Evolutionary conservation across 2,113 vertebrate genomes (phyloP).

Genomic region (Gallinago undulata): DNA sequence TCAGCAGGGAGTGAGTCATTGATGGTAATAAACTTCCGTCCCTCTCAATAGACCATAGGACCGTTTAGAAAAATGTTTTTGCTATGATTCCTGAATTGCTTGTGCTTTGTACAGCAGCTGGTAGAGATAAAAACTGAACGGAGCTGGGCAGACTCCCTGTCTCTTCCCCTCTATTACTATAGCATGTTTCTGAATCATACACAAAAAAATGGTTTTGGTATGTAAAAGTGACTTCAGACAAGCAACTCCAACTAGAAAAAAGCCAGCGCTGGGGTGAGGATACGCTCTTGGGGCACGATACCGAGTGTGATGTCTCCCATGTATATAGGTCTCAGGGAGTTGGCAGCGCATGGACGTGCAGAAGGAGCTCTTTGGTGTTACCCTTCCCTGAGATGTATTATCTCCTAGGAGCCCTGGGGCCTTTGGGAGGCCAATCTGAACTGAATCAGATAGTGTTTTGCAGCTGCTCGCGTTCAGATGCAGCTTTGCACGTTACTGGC

Average conservation of each 20-base stretch:
- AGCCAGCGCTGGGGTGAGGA: neutral
- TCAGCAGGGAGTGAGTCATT: slow-evolving; percentile 53
- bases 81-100: slow-evolving; percentile 44
- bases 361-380: neutral
- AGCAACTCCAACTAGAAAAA: neutral
- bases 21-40: slow-evolving; percentile 64
- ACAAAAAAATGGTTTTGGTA: slow-evolving; percentile 51
- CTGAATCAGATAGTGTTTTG: neutral
- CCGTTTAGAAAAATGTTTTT: slow-evolving; percentile 45
- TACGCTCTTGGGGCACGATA: neutral
- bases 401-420: neutral
- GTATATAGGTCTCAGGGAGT: neutral
- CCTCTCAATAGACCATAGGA: slow-evolving; percentile 55
- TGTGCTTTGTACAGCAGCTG: slow-evolving; percentile 50
- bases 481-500: neutral
- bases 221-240: slow-evolving; percentile 52
- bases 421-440: neutral
- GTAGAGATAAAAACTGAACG: slow-evolving; percentile 56
- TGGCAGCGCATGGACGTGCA: neutral
- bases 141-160: slow-evolving; percentile 65
- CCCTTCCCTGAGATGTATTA: neutral
- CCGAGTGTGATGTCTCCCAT: neutral
- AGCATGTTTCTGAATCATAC: slow-evolving; percentile 57
- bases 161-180: slow-evolving; percentile 59
- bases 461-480: neutral